Evolutionary conservation across 2,797 vertebrate genomes (phyloP).

Genomic region (Pipistrellus kuhlii): DNA sequence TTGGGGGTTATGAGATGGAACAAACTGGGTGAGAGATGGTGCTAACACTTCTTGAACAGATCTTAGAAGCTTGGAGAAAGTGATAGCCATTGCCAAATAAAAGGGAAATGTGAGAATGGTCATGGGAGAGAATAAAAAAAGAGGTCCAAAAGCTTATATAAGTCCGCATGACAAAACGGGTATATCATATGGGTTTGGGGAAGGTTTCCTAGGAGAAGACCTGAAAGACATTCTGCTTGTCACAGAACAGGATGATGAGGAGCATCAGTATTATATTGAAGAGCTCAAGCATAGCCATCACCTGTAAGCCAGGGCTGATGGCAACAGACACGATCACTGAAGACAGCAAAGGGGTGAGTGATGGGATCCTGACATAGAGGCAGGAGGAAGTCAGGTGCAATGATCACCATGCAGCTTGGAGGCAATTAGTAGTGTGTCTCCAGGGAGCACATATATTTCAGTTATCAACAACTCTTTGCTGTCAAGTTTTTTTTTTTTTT

Average conservation of each 20-base stretch:
- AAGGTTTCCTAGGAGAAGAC: background rate
- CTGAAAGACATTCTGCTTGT: background rate
- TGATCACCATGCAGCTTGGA: background rate
- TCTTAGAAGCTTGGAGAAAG: background rate
- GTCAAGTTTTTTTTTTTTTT: no score
- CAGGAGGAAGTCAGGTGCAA: background rate
- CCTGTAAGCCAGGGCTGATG: background rate
- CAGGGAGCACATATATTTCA: background rate
- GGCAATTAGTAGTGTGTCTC: background rate
- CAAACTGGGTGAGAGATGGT: background rate
- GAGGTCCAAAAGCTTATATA: background rate
- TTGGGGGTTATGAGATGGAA: background rate
- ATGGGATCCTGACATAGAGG: background rate
- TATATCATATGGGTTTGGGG: background rate
- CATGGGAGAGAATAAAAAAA: background rate
- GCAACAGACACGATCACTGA: background rate
- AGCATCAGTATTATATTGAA: background rate
- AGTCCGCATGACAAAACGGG: background rate
- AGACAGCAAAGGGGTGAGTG: background rate
- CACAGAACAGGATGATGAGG: background rate
- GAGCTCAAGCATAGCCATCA: background rate
- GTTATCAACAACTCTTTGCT: no score
- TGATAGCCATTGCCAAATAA: background rate
- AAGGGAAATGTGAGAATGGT: background rate
- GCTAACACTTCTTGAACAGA: background rate